These are phyloP conservation scores for Clunio marinus DNA, from an alignment of 2,888 invertebrate species.

Conservation along the genomic window DNA sequence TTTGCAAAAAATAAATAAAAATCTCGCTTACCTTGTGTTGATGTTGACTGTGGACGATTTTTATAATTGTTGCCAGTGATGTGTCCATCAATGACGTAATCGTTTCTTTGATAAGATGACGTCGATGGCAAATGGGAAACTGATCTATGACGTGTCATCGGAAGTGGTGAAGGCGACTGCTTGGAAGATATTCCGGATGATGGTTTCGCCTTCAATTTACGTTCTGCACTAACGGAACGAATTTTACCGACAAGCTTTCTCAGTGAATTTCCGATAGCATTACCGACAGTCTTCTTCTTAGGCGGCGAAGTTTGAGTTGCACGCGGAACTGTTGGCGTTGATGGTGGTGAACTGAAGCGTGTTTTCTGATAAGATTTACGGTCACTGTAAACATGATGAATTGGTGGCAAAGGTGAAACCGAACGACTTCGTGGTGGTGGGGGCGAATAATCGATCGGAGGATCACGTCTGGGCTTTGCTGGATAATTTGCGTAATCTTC, in stretches of 20 bases:
- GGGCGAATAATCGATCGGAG: constrained; percentile 69
- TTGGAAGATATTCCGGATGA: constrained; percentile 50
- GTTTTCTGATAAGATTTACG: constrained; percentile 67
- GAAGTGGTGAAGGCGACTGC: constrained; percentile 57
- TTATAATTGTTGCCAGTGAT: constrained; percentile 43
- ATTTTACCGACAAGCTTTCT: constrained; percentile 78
- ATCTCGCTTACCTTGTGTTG: constrained; percentile 40
- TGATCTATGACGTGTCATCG: constrained; percentile 46
- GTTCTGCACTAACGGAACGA: constrained; percentile 67
- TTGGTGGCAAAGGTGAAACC: constrained; percentile 46
- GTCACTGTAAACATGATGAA: constrained; percentile 45
- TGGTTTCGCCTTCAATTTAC: constrained; percentile 59
- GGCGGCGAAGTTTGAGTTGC: constrained; percentile 48
- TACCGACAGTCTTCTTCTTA: constrained; percentile 54
- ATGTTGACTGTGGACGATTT: constrained; percentile 41
- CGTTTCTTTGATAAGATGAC: constrained; percentile 48
- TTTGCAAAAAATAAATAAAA: constrained; percentile 2
- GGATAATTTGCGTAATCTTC: constrained; percentile 57
- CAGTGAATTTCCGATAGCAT: constrained; percentile 72
- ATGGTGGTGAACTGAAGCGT: constrained; percentile 53
- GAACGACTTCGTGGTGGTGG: constrained; percentile 52
- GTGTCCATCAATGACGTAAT: constrained; percentile 52
- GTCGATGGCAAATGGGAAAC: constrained; percentile 52
- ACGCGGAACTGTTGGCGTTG: constrained; percentile 44
- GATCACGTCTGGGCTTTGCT: constrained; percentile 58